Base-by-base conservation (phyloP, 2,113 vertebrate genomes). In the Pachyramphus minor region DNA sequence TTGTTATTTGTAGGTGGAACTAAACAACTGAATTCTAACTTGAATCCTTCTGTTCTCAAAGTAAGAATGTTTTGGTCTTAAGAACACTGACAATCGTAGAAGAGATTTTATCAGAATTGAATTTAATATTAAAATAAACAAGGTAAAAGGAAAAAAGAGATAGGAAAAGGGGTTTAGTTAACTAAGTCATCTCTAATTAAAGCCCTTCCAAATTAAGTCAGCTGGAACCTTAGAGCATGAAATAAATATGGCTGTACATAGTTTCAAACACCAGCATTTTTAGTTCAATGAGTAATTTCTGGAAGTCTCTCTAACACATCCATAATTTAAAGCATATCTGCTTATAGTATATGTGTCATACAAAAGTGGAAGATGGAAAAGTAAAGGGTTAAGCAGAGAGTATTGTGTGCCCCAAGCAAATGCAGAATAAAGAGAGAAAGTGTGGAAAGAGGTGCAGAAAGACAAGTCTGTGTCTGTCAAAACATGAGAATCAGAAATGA, bases 401-500 rank as follows among this genome's bases (percentile, higher is more conserved):
- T 7, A 75, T 72, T 95, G 27, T 93, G 62, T 85, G 71, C 82
- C 89, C 95, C 74, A 93, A 95, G 89, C 18, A 73, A 94, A 87
- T 58, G 50, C 47, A 85, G 81, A 93, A 94, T 94, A 96, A 93
- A 93, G 87, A 90, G 87, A 19, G 69, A 69, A 94, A 93, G 90
- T 88, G 74, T 87, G 76, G 96, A 94, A 97, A 75, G 89, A 93
- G 91, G 86, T 96, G 91, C 72, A 93, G 87, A 96, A 95, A 95
- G 86, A 94, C 68, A 96, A 92, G 86, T 95, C 95, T 95, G 63
- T 94, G 89, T 96, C 89, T 95, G 93, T 96, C 93, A 96, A 96
- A 97, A 96, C 92, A 97, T 87, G 86, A 97, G 87, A 95, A 96
- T 93, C 94, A 97, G 94, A 93, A 93, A 95, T 95, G 77, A 96